Base-by-base conservation (phyloP, 2,113 vertebrate species). In the Ancistrus triradiatus region DNA sequence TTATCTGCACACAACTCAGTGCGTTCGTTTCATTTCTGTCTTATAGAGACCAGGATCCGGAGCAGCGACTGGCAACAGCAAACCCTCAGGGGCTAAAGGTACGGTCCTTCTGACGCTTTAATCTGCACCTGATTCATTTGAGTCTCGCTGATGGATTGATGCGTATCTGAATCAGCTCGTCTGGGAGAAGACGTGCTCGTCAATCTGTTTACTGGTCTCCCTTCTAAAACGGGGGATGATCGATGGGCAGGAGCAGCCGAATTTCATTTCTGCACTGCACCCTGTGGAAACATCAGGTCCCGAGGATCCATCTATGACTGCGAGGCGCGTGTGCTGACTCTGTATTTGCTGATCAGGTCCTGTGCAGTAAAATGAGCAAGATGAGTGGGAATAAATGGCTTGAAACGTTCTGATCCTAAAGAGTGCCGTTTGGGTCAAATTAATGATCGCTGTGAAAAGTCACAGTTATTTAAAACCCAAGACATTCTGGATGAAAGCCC, bases 21-120 rank as follows among this genome's bases (percentile, higher is more conserved):
- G 50, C 8, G 7, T 35, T 27, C 15, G 37, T 38, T 21, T 77
- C 27, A 43, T 56, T 31, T 53, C 73, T 55, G 57, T 33, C 56
- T 80, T 77, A 46, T 79, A 88, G 87, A 87, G 81, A 81, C 80
- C 84, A 84, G 75, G 78, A 78, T 76, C 84, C 33, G 81, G 77
- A 77, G 72, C 76, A 9, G 65, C 48, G 31, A 75, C 72, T 63
- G 85, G 81, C 76, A 85, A 70, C 79, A 78, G 25, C 79, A 86
- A 87, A 77, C 74, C 80, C 61, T 75, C 82, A 71, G 71, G 70
- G 66, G 76, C 28, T 75, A 77, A 84, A 80, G 87, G 87, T 88
- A 78, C 46, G 33, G 43, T 33, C 8, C 7, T 17, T 65, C 13
- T 24, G 47, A 24, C 3, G 33, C 18, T 48, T 60, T 4, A 42